A percentile compares a stretch with the other conserved stretches of the same genome.
Conservation (phyloP, 1,140 invertebrate genomes). For the Caenorhabditis inopinata region DNA sequence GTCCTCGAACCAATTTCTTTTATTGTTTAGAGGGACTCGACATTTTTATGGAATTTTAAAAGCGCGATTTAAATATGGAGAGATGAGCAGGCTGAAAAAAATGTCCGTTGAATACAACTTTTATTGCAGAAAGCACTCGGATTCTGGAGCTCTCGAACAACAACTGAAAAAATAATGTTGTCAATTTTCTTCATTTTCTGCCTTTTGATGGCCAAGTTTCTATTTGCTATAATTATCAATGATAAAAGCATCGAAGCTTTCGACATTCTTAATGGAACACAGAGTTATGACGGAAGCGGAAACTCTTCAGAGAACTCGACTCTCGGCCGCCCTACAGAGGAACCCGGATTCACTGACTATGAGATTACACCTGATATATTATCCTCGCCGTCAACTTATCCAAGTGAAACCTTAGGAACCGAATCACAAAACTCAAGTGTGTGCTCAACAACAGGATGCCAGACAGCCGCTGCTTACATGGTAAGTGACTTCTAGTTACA, state of each 20-base stretch:
- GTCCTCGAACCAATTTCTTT: too few relatives aligned
- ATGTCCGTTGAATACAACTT: too few relatives aligned
- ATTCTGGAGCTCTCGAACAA: conserved; percentile 44
- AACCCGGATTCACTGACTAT: too few relatives aligned
- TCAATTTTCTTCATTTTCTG: conserved; percentile 26
- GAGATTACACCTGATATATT: too few relatives aligned
- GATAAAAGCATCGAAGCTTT: not conserved
- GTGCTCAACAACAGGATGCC: conserved; percentile 48
- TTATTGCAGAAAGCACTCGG: too few relatives aligned
- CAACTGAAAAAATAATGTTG: conserved; percentile 43
- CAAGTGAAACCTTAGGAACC: not conserved
- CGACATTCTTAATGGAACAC: not conserved
- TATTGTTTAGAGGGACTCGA: too few relatives aligned
- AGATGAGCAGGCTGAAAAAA: too few relatives aligned
- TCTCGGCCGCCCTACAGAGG: not conserved
- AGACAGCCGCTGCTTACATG: conserved; percentile 47
- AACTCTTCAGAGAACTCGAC: not conserved
- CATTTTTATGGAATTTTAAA: too few relatives aligned
- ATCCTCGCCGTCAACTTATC: not conserved
- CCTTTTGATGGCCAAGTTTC: conserved; percentile 10
- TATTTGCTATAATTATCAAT: conserved; percentile 27
- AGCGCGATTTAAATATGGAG: too few relatives aligned
- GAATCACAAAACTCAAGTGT: conserved; percentile 8
- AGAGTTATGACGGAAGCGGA: not conserved
- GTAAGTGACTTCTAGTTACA: conserved; percentile 36